These are phyloP conservation scores for Rhea americana DNA, from an alignment of 2,113 vertebrate species.

Conservation along the genomic window DNA sequence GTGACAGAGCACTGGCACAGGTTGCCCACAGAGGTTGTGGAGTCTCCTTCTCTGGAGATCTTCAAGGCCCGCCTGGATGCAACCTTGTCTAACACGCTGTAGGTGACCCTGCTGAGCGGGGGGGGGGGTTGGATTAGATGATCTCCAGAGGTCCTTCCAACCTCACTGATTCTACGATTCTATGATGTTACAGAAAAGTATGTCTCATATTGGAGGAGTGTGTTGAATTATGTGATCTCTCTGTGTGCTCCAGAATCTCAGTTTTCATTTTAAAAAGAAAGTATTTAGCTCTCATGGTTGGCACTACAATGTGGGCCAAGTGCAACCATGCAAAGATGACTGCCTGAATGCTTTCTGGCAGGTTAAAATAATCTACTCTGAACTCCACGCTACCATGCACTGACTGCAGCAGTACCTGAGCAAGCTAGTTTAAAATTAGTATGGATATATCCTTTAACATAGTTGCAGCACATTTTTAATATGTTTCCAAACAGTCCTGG, in stretches of 20 bases:
- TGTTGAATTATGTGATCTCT: neutral
- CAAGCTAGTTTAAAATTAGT: neutral
- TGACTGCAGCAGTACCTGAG: neutral
- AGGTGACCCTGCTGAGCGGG: too few species aligned
- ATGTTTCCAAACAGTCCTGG: neutral
- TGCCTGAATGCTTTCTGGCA: neutral
- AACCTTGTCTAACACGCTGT: too few species aligned
- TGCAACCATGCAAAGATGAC: neutral
- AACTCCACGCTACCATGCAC: neutral
- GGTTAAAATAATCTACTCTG: neutral
- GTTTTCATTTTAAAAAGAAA: neutral
- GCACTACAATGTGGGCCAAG: fast-evolving
- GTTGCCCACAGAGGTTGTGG: too few species aligned
- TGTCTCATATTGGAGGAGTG: neutral
- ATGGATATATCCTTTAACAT: neutral
- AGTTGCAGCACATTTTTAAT: neutral
- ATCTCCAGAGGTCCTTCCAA: too few species aligned
- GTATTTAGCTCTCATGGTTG: neutral
- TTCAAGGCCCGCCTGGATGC: too few species aligned
- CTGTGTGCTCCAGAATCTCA: neutral
- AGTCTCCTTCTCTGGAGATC: too few species aligned
- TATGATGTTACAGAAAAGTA: neutral
- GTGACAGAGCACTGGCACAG: too few species aligned
- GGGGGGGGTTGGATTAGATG: too few species aligned
- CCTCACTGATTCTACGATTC: too few species aligned